A percentile compares a stretch with the other conserved stretches of the same genome.
Evolutionary conservation across 2,888 invertebrate genomes (phyloP).

Genomic region (Cordylochernes scorpioides): DNA sequence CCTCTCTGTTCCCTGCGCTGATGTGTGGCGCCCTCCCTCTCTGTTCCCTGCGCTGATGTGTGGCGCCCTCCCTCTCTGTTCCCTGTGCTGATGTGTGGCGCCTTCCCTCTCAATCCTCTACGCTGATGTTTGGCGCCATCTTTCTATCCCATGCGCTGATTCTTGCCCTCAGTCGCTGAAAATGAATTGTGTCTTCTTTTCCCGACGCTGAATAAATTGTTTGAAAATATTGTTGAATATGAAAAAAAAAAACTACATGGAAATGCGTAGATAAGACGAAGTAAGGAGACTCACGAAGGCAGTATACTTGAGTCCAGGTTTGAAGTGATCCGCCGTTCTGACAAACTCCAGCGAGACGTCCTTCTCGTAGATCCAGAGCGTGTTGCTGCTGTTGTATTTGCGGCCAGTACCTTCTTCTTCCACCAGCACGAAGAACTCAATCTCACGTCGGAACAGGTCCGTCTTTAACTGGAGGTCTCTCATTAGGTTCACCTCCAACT

Average conservation of each 20-base stretch:
- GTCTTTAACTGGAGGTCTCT: conserved; percentile 39
- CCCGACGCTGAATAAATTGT: no score
- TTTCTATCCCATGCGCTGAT: no score
- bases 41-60: no score
- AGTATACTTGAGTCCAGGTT: conserved; percentile 56
- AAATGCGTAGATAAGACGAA: not conserved
- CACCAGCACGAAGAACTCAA: conserved; percentile 59
- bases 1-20: no score
- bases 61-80: no score
- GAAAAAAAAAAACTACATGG: conserved; percentile 1
- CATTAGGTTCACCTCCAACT: conserved; percentile 46
- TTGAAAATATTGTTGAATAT: no score
- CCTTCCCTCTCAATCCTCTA: no score
- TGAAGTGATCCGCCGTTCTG: conserved; percentile 57
- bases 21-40: no score
- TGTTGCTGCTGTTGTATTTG: conserved; percentile 45
- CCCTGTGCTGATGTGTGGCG: no score
- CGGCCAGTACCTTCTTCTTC: conserved; percentile 67
- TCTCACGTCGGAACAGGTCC: conserved; percentile 50
- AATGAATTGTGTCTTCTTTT: no score
- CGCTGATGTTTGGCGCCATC: no score
- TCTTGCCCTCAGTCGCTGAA: no score
- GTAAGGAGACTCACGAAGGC: conserved; percentile 36
- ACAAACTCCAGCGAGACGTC: conserved; percentile 46
- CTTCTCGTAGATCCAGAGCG: conserved; percentile 45